These are phyloP conservation scores for Perca schrenkii DNA, from an alignment of 2,113 vertebrate genomes.

Conservation along the genomic window DNA sequence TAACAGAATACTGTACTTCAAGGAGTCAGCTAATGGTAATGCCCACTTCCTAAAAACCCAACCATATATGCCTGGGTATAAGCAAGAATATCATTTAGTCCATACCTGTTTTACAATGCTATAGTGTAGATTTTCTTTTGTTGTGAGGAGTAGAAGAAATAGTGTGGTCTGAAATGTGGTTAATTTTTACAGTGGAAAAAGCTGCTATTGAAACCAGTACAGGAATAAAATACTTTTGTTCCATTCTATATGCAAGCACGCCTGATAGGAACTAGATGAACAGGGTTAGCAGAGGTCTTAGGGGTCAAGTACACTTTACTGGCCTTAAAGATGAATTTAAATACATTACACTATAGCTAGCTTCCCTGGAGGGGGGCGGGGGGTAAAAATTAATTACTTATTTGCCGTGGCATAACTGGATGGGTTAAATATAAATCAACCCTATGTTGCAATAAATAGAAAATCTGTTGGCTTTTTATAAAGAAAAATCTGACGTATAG, in stretches of 20 bases:
- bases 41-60: conserved; percentile 7
- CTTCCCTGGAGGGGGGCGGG: conserved; percentile 27
- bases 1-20: conserved; percentile 7
- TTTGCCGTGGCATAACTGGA: conserved; percentile 23
- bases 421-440: conserved; percentile 41
- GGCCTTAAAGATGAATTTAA: conserved; percentile 31
- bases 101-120: conserved; percentile 9
- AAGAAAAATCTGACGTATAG: conserved; percentile 59
- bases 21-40: not conserved
- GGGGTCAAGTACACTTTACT: conserved; percentile 40
- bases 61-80: not conserved
- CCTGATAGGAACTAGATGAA: conserved; percentile 31
- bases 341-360: conserved; percentile 25
- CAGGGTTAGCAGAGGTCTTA: conserved; percentile 37
- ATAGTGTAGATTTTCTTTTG: not conserved
- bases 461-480: conserved; percentile 71
- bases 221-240: conserved; percentile 29
- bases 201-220: conserved; percentile 7
- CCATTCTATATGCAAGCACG: conserved; percentile 33
- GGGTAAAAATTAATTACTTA: conserved; percentile 8
- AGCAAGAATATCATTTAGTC: not conserved
- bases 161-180: conserved; percentile 3
- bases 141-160: conserved; percentile 2
- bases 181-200: conserved; percentile 21
- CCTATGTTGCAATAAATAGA: conserved; percentile 79